Base-by-base conservation (phyloP, 2,113 vertebrate genomes). In the Paralichthys olivaceus region DNA sequence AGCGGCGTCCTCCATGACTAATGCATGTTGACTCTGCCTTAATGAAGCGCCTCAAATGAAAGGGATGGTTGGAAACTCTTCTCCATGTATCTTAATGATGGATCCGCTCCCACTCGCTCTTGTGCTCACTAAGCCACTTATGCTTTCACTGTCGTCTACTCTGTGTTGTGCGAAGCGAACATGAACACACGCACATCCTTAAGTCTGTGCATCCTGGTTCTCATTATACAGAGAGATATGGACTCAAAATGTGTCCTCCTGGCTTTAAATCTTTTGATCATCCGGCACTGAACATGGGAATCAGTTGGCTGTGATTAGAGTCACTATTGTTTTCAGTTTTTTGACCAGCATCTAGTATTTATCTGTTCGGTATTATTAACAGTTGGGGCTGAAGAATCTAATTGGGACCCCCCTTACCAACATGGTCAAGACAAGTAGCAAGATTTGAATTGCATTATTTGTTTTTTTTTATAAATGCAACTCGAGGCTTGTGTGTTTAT, bases 21-120 rank as follows among this genome's bases (percentile, higher is more conserved):
- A 93, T 87, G 85, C 79, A 73, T 89, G 86, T 91, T 92, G 90
- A 91, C 90, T 84, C 85, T 88, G 83, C 77, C 63, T 66, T 92
- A 72, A 93, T 93, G 91, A 93, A 90, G 88, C 79, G 43, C 72
- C 79, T 87, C 84, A 73, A 85, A 92, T 86, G 78, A 84, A 81
- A 62, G 79, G 65, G 80, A 86, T 22, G 61, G 69, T 32, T 72
- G 43, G 53, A 88, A 75, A 88, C 83, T 80, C 64, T 86, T 69
- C 65, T 34, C 49, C 60, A 86, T 90, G 87, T 69, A 84, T 93
- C 89, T 90, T 90, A 79, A 89, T 91, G 90, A 91, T 84, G 55
- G 66, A 87, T 87, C 71, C 58, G 43, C 65, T 80, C 45, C 26
- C 58, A 37, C 53, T 74, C 26, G 9, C 63, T 84, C 62, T 4